Conservation (phyloP, 2,113 vertebrate genomes). For the Cairina moschata region DNA sequence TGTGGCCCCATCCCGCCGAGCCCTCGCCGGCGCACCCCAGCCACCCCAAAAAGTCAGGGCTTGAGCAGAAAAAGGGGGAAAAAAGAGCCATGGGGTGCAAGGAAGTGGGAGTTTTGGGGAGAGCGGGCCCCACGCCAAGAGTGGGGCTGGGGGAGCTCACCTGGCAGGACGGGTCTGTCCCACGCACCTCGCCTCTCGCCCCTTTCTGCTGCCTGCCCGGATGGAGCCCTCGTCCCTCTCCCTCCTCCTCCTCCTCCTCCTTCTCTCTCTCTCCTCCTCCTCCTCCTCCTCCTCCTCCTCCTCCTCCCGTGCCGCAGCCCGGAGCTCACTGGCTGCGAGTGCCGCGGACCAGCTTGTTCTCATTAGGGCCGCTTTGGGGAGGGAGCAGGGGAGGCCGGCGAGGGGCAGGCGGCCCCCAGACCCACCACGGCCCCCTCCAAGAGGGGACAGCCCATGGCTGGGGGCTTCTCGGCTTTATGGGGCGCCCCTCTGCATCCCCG, state of each 20-base stretch:
- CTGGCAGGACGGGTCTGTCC: background rate
- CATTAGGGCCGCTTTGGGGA: slow-evolving; percentile 82
- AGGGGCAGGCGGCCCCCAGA: slow-evolving; percentile 51
- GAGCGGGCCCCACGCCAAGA: background rate
- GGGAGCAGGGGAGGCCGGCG: slow-evolving; percentile 67
- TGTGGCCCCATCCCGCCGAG: background rate
- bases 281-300: background rate
- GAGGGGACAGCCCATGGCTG: background rate
- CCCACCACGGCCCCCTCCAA: background rate
- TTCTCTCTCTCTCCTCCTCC: background rate
- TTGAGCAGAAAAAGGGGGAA: background rate
- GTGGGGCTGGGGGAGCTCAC: background rate
- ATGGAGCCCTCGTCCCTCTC: slow-evolving; percentile 6
- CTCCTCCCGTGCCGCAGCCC: slow-evolving; percentile 55
- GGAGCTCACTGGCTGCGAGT: background rate
- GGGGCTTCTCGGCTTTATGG: background rate
- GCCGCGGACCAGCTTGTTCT: slow-evolving; percentile 87
- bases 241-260: background rate
- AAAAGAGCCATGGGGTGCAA: background rate
- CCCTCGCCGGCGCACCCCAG: background rate
- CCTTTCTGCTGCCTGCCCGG: slow-evolving; percentile 10
- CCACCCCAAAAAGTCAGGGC: background rate
- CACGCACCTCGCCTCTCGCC: background rate
- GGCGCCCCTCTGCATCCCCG: background rate
- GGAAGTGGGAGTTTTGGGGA: background rate